These are phyloP conservation scores for Hirudinaria manillensis DNA, from an alignment of 2,888 invertebrate species.

Conservation along the genomic window DNA sequence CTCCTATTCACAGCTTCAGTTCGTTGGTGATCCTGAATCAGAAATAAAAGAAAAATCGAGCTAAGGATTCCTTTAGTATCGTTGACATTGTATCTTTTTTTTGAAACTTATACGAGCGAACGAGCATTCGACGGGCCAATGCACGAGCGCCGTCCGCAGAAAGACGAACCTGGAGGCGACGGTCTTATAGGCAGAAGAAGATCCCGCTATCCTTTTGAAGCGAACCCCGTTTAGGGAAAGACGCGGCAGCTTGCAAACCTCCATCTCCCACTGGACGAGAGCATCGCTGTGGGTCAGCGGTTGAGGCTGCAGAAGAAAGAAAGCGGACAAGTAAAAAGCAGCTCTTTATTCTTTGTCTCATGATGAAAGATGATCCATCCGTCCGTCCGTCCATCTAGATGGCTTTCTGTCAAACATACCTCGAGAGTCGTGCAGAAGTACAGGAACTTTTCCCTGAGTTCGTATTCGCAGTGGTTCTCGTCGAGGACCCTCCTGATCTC, in stretches of 20 bases:
- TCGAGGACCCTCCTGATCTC: slow-evolving; percentile 94
- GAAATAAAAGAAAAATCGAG: background rate
- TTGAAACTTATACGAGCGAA: no score
- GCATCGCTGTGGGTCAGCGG: slow-evolving; percentile 82
- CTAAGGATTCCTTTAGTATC: background rate
- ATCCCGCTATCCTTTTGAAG: slow-evolving; percentile 62
- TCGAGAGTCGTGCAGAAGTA: slow-evolving; percentile 97
- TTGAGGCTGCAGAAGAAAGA: slow-evolving; percentile 18
- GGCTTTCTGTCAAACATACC: slow-evolving; percentile 37
- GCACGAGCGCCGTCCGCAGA: no score
- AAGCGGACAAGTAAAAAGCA: background rate
- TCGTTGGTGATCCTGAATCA: slow-evolving; percentile 86
- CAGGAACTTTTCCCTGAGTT: slow-evolving; percentile 94
- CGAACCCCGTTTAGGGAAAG: slow-evolving; percentile 96
- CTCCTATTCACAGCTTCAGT: slow-evolving; percentile 70
- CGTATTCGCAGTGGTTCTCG: slow-evolving; percentile 98
- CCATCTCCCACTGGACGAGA: slow-evolving; percentile 72
- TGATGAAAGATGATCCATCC: background rate
- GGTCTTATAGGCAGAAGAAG: slow-evolving; percentile 96
- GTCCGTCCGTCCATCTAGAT: background rate
- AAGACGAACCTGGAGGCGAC: slow-evolving; percentile 82
- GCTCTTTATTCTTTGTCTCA: background rate
- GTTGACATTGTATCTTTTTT: slow-evolving; percentile 59
- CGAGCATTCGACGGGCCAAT: no score
- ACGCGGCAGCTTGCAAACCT: slow-evolving; percentile 87